Percentiles rank a stretch among this genome's conserved stretches.
phyloP scores from a whole-genome alignment of 2,888 invertebrate species.

The Caenorhabditis panamensis region DNA sequence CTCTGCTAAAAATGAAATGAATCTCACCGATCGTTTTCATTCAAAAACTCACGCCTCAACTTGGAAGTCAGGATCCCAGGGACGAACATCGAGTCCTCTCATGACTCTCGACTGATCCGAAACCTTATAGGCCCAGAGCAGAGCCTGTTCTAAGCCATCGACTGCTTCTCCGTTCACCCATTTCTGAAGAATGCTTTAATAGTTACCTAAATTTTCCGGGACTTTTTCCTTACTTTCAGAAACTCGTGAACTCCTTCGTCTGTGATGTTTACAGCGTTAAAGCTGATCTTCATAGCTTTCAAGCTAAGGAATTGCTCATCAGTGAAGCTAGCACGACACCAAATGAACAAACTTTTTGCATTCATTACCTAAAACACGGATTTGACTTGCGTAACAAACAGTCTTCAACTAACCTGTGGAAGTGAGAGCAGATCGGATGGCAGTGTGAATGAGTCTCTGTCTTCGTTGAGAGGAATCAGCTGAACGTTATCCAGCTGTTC shows the following conservation, averaged over 20 bases:
- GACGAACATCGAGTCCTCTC: not conserved
- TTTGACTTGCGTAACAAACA: not conserved
- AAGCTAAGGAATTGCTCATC: slow-evolving; percentile 7
- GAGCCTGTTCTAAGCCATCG: not conserved
- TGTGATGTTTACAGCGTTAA: not conserved
- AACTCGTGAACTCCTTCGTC: slow-evolving; percentile 7
- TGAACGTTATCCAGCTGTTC: not conserved
- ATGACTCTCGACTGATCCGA: not conserved
- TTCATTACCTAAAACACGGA: not conserved
- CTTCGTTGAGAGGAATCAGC: not conserved
- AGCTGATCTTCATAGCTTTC: slow-evolving; percentile 2
- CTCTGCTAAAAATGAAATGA: not conserved
- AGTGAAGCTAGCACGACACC: not conserved
- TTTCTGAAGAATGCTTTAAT: too few relatives aligned
- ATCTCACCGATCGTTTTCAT: too few relatives aligned
- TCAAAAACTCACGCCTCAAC: not conserved
- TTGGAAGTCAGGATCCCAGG: not conserved
- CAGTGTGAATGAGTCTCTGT: not conserved
- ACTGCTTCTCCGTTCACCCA: too few relatives aligned
- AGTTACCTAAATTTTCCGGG: too few relatives aligned
- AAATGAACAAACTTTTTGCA: not conserved
- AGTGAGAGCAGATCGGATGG: not conserved
- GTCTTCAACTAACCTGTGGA: not conserved
- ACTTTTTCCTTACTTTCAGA: not conserved
- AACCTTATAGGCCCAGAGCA: not conserved